A percentile compares a stretch with the other conserved stretches of the same genome.
These are phyloP conservation scores for Steinernema scapterisci DNA, from an alignment of 2,888 invertebrate species.

Conservation along the genomic window DNA sequence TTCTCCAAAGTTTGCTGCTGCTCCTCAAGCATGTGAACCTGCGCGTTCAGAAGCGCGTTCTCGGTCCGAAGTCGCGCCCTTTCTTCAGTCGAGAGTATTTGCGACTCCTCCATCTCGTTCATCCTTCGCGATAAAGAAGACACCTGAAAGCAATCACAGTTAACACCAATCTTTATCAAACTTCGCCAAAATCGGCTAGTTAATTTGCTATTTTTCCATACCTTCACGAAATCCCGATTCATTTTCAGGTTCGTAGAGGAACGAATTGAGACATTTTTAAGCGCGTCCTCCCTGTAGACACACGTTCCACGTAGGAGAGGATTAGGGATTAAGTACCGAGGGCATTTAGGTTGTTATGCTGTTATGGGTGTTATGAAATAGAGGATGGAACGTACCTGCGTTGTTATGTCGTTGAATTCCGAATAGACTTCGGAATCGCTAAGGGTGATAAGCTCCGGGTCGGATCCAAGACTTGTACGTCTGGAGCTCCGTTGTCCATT, in stretches of 20 bases:
- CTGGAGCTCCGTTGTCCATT: slow-evolving; percentile 48
- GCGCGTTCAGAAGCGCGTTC: slow-evolving; percentile 64
- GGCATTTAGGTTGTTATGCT: background rate
- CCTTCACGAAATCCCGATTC: no score
- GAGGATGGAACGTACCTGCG: slow-evolving; percentile 34
- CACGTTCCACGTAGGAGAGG: background rate
- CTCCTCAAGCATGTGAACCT: slow-evolving; percentile 63
- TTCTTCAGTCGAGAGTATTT: slow-evolving; percentile 56
- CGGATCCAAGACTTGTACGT: slow-evolving; percentile 49
- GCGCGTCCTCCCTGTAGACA: no score
- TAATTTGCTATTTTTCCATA: no score
- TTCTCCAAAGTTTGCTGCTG: slow-evolving; percentile 56
- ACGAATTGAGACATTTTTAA: no score
- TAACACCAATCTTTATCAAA: background rate
- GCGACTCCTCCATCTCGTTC: slow-evolving; percentile 61
- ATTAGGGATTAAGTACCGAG: background rate
- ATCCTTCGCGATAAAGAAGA: slow-evolving; percentile 58
- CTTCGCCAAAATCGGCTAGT: no score
- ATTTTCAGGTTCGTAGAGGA: no score
- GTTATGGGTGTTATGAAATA: background rate
- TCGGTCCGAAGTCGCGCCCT: slow-evolving; percentile 60
- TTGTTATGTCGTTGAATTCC: slow-evolving; percentile 40
- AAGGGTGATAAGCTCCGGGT: slow-evolving; percentile 62
- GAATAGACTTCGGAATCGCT: slow-evolving; percentile 49
- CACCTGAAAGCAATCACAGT: slow-evolving; percentile 45